Evolutionary conservation across 2,113 vertebrate species (phyloP), one percentile per base, ranked within the genome.

Genomic region (Trogon melanurus): DNA sequence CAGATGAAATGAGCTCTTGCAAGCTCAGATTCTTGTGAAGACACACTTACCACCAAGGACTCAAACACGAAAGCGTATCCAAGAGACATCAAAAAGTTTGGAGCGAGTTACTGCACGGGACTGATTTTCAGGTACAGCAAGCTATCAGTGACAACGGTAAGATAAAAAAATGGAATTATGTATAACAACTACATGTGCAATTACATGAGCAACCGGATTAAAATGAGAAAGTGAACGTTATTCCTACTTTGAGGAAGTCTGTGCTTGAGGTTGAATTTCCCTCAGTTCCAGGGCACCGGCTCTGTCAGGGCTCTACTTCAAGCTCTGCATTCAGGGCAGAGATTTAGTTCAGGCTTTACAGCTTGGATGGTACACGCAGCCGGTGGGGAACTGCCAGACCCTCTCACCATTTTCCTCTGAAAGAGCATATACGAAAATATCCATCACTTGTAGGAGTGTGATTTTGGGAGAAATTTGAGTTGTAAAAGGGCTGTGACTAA

Each of bases 21-120:
- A 93, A 96, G 91, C 79, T 95, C 10, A 32, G 58, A 97, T 94
- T 86, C 90, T 95, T 88, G 92, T 81, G 91, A 97, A 95, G 96
- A 88, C 44, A 84, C 60, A 69, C 4, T 60, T 86, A 80, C 58
- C 81, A 88, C 64, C 81, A 94, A 64, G 76, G 81, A 45, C 81
- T 92, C 72, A 89, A 76, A 88, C 82, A 66, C 18, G 41, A 85
- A 86, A 93, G 67, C 66, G 80, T 75, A 69, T 82, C 69, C 71
- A 72, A 54, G 21, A 69, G 66, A 61, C n/a, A 65, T 9, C 91
- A 75, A 12, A 25, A 87, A 95, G 70, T 61, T 20, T 30, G 51
- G 50, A 93, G 44, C 17, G 65, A 88, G 4, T 29, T 80, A 88
- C 61, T 54, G 76, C 22, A 64, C 88, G 54, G 80, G 79, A 66